A percentile compares a stretch with the other conserved stretches of the same genome.
phyloP scores from a whole-genome alignment of 2,797 vertebrate species.

The Philypnodon macrostomus region DNA sequence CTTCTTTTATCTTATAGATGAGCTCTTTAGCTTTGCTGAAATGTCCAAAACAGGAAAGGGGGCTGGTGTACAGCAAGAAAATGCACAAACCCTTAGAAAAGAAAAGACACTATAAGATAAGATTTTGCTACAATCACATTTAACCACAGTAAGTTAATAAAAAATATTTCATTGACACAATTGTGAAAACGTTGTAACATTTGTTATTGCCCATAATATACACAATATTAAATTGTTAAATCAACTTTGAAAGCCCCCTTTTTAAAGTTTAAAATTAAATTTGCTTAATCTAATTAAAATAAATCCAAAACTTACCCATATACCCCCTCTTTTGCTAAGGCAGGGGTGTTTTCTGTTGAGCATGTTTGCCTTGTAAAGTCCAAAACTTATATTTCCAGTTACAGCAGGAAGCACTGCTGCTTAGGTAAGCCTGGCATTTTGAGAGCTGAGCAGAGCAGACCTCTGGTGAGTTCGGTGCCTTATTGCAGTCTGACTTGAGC shows the following conservation, averaged over 20 bases:
- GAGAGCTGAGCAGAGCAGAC: constrained; percentile 56
- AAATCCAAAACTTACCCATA: constrained; percentile 75
- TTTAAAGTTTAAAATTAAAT: neutral
- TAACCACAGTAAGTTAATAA: neutral
- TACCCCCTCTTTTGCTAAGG: constrained; percentile 65
- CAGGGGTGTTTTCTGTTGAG: constrained; percentile 59
- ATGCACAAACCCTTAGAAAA: constrained; percentile 79
- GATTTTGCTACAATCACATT: neutral
- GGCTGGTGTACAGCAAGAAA: constrained; percentile 85
- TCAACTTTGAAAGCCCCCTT: neutral
- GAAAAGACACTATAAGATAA: constrained; percentile 26
- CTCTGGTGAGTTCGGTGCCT: constrained; percentile 67
- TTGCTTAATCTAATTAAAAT: neutral
- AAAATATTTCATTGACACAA: too few species aligned
- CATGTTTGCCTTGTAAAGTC: constrained; percentile 74
- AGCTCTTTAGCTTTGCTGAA: constrained; percentile 91
- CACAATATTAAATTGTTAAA: too few species aligned
- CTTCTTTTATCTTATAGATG: constrained; percentile 95
- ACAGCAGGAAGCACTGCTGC: constrained; percentile 54
- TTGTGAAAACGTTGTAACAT: neutral
- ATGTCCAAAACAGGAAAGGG: constrained; percentile 88
- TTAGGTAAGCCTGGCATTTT: constrained; percentile 69
- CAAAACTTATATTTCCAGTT: constrained; percentile 54
- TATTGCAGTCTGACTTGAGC: constrained; percentile 72
- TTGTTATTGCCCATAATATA: neutral